Evolutionary conservation across 1,140 invertebrate species (phyloP).

Genomic region (Drosophila rufa): DNA sequence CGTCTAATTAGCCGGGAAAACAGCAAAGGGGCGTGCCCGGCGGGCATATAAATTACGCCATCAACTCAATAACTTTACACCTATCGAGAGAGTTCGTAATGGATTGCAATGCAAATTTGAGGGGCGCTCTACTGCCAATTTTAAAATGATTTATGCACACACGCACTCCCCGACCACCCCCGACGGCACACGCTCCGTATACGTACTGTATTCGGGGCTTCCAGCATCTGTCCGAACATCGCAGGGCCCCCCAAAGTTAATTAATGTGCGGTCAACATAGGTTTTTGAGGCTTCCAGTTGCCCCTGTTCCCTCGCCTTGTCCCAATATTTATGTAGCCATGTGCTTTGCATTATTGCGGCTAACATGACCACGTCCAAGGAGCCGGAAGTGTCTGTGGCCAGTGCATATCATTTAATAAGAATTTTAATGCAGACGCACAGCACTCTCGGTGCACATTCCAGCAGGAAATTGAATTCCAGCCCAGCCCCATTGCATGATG

Average conservation of each 20-base stretch:
- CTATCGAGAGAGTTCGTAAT: slow-evolving; percentile 38
- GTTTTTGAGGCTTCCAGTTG: slow-evolving; percentile 56
- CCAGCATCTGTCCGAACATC: slow-evolving; percentile 6
- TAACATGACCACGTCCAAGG: slow-evolving; percentile 19
- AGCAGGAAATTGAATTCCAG: slow-evolving; percentile 61
- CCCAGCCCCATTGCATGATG: slow-evolving; percentile 46
- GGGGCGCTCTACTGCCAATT: slow-evolving; percentile 44
- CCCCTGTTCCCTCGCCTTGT: background rate
- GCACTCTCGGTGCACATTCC: slow-evolving; percentile 12
- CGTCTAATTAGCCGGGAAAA: slow-evolving; percentile 61
- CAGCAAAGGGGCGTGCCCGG: slow-evolving; percentile 55
- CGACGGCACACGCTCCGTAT: slow-evolving; percentile 42
- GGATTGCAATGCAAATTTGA: slow-evolving; percentile 49
- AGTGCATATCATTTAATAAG: slow-evolving; percentile 54
- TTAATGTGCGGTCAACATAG: slow-evolving; percentile 71
- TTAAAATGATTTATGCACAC: slow-evolving; percentile 56
- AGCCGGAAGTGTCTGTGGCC: slow-evolving; percentile 14
- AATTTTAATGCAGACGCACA: slow-evolving; percentile 53
- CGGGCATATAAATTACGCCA: slow-evolving; percentile 42
- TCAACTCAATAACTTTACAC: slow-evolving; percentile 58
- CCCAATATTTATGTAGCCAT: slow-evolving; percentile 33
- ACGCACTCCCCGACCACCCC: background rate
- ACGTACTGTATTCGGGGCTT: slow-evolving; percentile 25
- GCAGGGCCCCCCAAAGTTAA: slow-evolving; percentile 41
- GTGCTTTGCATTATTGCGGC: slow-evolving; percentile 42